A percentile compares a stretch with the other conserved stretches of the same genome.
Evolutionary conservation across 2,797 vertebrate genomes (phyloP).

Genomic region (Ibycter americanus): DNA sequence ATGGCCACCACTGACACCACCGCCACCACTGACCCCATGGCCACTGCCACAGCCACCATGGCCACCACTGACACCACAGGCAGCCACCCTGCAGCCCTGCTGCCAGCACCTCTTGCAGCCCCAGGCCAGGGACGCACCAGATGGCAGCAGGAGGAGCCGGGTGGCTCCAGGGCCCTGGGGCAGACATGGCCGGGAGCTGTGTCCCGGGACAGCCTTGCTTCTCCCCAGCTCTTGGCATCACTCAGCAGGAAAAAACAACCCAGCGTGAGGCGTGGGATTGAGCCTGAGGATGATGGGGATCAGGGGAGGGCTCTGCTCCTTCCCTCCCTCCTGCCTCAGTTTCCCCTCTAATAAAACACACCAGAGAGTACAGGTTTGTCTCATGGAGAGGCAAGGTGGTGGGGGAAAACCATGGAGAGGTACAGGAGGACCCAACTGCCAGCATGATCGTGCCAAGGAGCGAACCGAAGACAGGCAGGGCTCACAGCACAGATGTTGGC

Average conservation of each 20-base stretch:
- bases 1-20: rapidly evolving
- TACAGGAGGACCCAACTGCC: background rate
- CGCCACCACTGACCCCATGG: background rate
- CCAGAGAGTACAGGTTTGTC: rapidly evolving
- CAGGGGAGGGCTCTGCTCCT: background rate
- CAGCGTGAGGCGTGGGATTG: background rate
- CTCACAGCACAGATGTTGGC: slow-evolving; percentile 6
- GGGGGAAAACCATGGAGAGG: background rate
- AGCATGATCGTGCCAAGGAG: background rate
- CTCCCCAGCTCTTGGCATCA: background rate
- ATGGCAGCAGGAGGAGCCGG: background rate
- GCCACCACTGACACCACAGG: background rate
- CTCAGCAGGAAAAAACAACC: background rate
- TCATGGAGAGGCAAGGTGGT: background rate
- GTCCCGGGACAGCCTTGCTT: background rate
- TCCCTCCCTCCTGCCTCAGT: slow-evolving; percentile 19
- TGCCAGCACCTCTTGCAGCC: background rate
- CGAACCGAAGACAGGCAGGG: background rate
- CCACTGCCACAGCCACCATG: rapidly evolving
- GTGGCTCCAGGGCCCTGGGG: background rate
- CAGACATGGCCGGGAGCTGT: background rate
- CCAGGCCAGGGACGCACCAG: background rate
- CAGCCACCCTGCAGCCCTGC: rapidly evolving
- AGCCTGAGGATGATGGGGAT: background rate
- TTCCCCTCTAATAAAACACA: background rate